These are phyloP conservation scores for Scarus forsteni DNA, from an alignment of 2,797 vertebrate genomes.

Conservation along the genomic window DNA sequence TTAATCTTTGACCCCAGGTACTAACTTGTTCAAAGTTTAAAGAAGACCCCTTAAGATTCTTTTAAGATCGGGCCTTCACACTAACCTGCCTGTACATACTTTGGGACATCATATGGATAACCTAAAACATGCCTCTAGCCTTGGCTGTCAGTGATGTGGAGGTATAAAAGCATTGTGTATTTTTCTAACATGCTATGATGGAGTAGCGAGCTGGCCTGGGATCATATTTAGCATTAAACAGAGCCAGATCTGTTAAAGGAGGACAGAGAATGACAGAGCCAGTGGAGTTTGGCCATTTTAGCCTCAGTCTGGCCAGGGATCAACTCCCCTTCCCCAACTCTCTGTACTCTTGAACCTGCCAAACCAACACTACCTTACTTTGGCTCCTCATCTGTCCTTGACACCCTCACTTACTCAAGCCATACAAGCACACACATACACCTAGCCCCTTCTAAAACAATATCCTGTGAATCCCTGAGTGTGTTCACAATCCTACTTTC, in stretches of 20 bases:
- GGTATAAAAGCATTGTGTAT: conserved; percentile 61
- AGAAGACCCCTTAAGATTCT: too few species aligned
- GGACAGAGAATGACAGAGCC: conserved; percentile 64
- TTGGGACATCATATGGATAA: too few species aligned
- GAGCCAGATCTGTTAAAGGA: conserved; percentile 72
- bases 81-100: too few species aligned
- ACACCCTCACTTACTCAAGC: conserved; percentile 43
- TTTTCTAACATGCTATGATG: conserved; percentile 77
- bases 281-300: conserved; percentile 37
- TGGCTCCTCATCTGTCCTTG: conserved; percentile 44
- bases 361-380: conserved; percentile 42
- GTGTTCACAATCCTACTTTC: conserved; percentile 43
- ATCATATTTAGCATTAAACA: conserved; percentile 66
- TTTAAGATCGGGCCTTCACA: too few species aligned
- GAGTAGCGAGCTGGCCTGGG: conserved; percentile 66
- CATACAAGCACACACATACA: conserved; percentile 30
- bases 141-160: too few species aligned
- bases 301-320: conserved; percentile 32
- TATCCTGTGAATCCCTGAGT: conserved; percentile 69
- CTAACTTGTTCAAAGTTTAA: too few species aligned
- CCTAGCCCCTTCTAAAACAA: conserved; percentile 51
- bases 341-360: conserved; percentile 23
- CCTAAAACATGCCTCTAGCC: too few species aligned
- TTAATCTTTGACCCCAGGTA: too few species aligned
- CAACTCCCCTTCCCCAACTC: conserved; percentile 13